Conservation (phyloP, 1,140 invertebrate species). For the Aphaenogaster ashmeadi region DNA sequence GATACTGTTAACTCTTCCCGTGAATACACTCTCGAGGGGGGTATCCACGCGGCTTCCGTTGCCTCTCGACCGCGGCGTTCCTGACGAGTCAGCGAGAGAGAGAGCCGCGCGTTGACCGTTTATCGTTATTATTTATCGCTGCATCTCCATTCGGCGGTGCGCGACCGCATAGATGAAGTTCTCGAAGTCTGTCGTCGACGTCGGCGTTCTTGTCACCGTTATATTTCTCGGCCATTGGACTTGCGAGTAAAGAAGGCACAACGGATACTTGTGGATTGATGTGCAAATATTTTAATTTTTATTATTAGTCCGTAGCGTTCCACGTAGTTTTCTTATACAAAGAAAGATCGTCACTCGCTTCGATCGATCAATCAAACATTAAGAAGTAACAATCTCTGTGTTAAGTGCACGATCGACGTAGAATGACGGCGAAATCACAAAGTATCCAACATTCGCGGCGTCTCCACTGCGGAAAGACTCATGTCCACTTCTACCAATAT, state of each 20-base stretch:
- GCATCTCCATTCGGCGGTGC: neutral
- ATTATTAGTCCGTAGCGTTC: neutral
- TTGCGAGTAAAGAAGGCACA: neutral
- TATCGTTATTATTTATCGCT: slow-evolving; percentile 29
- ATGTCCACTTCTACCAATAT: too few species aligned
- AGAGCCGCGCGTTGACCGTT: slow-evolving; percentile 41
- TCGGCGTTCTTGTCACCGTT: neutral
- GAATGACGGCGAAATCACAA: slow-evolving; percentile 15
- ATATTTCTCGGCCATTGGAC: neutral
- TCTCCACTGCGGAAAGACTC: neutral
- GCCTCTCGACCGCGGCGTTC: slow-evolving; percentile 34
- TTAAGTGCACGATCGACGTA: neutral
- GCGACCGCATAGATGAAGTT: neutral
- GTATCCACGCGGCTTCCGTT: slow-evolving; percentile 69
- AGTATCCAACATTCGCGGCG: neutral
- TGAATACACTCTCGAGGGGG: slow-evolving; percentile 50
- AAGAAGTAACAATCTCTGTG: neutral
- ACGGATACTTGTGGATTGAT: neutral
- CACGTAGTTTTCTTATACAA: neutral
- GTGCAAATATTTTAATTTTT: neutral
- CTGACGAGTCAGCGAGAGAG: slow-evolving; percentile 4
- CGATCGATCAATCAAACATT: slow-evolving; percentile 1
- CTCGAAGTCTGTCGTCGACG: neutral
- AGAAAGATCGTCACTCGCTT: neutral
- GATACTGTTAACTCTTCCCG: slow-evolving; percentile 71